A percentile compares a stretch with the other conserved stretches of the same genome.
phyloP scores from a whole-genome alignment of 1,140 invertebrate species.

The Anadara kagoshimensis region DNA sequence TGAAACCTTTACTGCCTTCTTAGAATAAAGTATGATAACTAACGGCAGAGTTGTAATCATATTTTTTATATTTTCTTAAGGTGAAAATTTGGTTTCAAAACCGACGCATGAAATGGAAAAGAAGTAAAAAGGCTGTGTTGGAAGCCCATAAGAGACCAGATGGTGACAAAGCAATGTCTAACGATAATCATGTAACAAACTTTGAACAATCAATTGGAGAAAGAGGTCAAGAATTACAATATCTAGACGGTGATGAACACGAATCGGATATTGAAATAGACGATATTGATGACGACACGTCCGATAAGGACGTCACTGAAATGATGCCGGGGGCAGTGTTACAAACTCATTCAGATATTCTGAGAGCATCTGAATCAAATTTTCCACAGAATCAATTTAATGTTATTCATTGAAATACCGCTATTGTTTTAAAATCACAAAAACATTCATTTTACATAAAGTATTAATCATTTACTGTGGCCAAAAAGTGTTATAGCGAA shows the following conservation, averaged over 20 bases:
- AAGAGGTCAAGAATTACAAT: conserved; percentile 22
- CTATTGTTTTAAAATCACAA: too few species aligned
- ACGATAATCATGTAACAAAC: conserved; percentile 21
- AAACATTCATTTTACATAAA: too few species aligned
- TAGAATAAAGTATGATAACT: too few species aligned
- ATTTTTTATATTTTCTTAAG: conserved; percentile 71
- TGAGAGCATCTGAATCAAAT: conserved; percentile 8
- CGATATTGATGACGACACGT: conserved; percentile 44
- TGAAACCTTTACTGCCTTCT: too few species aligned
- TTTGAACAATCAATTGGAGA: background rate
- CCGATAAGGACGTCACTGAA: conserved; percentile 21
- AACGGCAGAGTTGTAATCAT: too few species aligned
- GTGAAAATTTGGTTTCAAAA: conserved; percentile 81
- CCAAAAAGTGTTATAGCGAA: too few species aligned
- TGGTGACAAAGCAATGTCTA: conserved; percentile 19
- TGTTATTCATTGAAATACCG: too few species aligned
- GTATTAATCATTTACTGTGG: too few species aligned
- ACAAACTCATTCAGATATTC: conserved; percentile 9
- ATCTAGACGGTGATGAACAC: conserved; percentile 42
- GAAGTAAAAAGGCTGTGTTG: conserved; percentile 68
- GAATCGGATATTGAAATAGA: conserved; percentile 57
- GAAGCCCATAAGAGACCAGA: conserved; percentile 46
- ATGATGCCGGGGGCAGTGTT: conserved; percentile 8
- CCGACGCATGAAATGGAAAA: conserved; percentile 98
- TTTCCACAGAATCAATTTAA: conserved; percentile 7